phyloP scores from a whole-genome alignment of 2,888 invertebrate genomes.

The Drosophila nigritarsus region DNA sequence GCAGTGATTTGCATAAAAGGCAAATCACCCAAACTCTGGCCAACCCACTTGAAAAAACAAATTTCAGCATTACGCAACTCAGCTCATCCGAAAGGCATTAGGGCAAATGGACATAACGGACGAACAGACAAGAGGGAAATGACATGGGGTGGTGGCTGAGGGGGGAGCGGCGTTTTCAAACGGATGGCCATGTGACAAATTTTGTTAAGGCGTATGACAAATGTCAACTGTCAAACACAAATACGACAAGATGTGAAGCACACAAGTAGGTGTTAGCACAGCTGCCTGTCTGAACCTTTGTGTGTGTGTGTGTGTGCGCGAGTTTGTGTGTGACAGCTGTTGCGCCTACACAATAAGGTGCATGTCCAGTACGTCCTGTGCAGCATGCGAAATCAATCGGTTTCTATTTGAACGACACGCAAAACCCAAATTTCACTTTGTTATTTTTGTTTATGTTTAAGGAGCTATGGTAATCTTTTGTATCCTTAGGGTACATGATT shows the following conservation, averaged over 20 bases:
- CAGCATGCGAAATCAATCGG: slow-evolving; percentile 61
- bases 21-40: slow-evolving; percentile 8
- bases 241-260: slow-evolving; percentile 55
- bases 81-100: slow-evolving; percentile 66
- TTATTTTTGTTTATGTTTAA: neutral
- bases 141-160: neutral
- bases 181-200: slow-evolving; percentile 69
- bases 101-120: slow-evolving; percentile 20
- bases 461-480: neutral
- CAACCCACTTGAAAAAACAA: slow-evolving; percentile 16
- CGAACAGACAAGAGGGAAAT: neutral
- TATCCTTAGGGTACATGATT: neutral
- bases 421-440: slow-evolving; percentile 9
- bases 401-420: slow-evolving; percentile 1
- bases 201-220: slow-evolving; percentile 79
- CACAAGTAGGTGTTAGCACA: slow-evolving; percentile 43
- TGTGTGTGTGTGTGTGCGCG: slow-evolving; percentile 4
- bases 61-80: slow-evolving; percentile 35
- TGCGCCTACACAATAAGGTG: slow-evolving; percentile 53
- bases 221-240: slow-evolving; percentile 80
- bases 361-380: slow-evolving; percentile 31
- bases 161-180: neutral
- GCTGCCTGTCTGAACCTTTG: neutral
- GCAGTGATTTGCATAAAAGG: slow-evolving; percentile 73
- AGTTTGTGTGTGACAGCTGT: slow-evolving; percentile 59